Percentiles rank a stretch among this genome's conserved stretches.
phyloP scores from a whole-genome alignment of 2,888 invertebrate species.

The Drosophila incognita region DNA sequence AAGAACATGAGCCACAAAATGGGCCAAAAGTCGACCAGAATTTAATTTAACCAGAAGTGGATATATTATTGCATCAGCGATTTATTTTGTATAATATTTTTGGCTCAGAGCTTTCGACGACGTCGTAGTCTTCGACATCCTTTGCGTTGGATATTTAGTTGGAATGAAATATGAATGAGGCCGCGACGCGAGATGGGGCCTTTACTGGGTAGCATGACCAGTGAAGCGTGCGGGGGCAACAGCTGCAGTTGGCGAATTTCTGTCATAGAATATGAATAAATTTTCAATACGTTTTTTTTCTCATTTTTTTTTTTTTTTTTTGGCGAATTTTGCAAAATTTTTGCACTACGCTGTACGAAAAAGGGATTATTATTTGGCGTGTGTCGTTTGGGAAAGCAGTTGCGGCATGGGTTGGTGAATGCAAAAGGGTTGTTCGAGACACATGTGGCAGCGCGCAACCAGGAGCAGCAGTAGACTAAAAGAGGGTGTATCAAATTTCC shows the following conservation, averaged over 20 bases:
- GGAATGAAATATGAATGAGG: conserved; percentile 69
- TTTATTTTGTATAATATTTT: conserved; percentile 14
- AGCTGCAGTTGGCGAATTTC: conserved; percentile 63
- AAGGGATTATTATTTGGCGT: conserved; percentile 51
- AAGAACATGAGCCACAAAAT: conserved; percentile 19
- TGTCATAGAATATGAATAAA: conserved; percentile 48
- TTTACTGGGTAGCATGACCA: conserved; percentile 22
- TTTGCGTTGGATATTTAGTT: conserved; percentile 50
- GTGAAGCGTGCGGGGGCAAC: conserved; percentile 50
- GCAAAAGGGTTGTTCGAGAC: conserved; percentile 49
- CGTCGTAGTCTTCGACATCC: conserved; percentile 47
- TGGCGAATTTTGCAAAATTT: conserved; percentile 48
- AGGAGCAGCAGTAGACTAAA: conserved; percentile 5
- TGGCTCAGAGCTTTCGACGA: not conserved
- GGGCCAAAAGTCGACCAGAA: conserved; percentile 37
- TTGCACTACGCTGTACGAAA: conserved; percentile 24
- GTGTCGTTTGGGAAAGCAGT: conserved; percentile 30
- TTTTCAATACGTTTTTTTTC: not conserved
- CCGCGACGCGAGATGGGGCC: conserved; percentile 4
- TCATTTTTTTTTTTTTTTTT: conserved; percentile 19
- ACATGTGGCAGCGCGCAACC: conserved; percentile 37
- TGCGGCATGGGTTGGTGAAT: conserved; percentile 22
- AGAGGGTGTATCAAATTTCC: conserved; percentile 71
- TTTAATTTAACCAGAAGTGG: conserved; percentile 50
- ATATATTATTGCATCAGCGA: conserved; percentile 38